A percentile compares a stretch with the other conserved stretches of the same genome.
Evolutionary conservation across 53 echinoderm and acorn worm genomes (phyloP).

Genomic region (Luidia sarsii): DNA sequence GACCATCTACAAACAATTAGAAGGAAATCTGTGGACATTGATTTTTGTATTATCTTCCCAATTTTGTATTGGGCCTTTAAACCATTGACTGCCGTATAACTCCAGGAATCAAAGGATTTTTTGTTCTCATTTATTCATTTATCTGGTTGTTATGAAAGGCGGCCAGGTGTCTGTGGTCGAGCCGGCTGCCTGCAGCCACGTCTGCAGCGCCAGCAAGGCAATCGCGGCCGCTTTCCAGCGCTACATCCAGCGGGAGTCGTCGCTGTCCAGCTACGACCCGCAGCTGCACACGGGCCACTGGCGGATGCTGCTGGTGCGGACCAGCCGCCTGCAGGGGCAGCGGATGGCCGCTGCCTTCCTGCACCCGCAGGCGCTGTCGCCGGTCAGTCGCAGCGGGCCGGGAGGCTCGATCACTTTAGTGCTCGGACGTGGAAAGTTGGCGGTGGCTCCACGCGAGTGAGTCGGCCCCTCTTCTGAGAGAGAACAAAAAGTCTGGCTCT

Average conservation of each 20-base stretch:
- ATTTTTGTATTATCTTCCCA: too few relatives aligned
- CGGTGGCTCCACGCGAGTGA: too few relatives aligned
- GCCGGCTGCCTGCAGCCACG: conserved; percentile 66
- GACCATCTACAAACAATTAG: too few relatives aligned
- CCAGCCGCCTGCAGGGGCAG: conserved; percentile 60
- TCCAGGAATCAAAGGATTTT: too few relatives aligned
- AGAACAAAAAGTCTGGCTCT: too few relatives aligned
- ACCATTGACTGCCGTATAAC: too few relatives aligned
- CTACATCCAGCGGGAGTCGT: conserved; percentile 71
- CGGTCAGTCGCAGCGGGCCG: conserved; percentile 72
- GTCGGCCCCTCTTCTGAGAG: too few relatives aligned
- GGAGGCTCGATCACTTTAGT: too few relatives aligned
- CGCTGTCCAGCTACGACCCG: conserved; percentile 63
- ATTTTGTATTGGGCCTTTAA: too few relatives aligned
- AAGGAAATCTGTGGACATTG: too few relatives aligned
- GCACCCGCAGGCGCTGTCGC: conserved; percentile 71
- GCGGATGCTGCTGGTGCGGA: conserved; percentile 82
- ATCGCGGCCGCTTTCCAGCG: conserved; percentile 77
- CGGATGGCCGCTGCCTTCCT: conserved; percentile 85
- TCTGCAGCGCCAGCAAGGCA: conserved; percentile 66
- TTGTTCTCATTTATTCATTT: too few relatives aligned
- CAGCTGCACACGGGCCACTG: conserved; percentile 84
- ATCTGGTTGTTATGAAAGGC: conserved; percentile 33
- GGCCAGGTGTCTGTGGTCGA: conserved; percentile 82
- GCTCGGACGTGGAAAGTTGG: too few relatives aligned